Evolutionary conservation across 1,140 invertebrate species (phyloP).

Genomic region (Amphibalanus amphitrite): DNA sequence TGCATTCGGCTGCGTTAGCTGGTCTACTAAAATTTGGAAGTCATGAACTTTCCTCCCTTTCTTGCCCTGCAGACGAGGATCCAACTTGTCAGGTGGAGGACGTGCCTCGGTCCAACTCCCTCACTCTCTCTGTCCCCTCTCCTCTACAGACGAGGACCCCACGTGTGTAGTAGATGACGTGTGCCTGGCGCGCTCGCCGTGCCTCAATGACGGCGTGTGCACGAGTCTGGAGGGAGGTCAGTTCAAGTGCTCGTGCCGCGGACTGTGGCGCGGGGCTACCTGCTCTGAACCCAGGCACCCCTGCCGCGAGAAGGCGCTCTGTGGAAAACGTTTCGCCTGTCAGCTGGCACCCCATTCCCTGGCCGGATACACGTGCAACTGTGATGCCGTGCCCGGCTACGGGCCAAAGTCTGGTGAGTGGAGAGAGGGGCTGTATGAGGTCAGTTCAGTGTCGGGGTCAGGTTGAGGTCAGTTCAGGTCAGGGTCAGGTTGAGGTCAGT

Average conservation of each 20-base stretch:
- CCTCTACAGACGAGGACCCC: background rate
- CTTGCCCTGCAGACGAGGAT: no score
- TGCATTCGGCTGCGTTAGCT: no score
- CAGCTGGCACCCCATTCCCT: background rate
- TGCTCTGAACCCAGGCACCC: background rate
- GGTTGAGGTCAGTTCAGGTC: no score
- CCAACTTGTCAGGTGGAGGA: no score
- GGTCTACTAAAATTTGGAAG: no score
- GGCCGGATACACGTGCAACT: background rate
- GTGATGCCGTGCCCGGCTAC: background rate
- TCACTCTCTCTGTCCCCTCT: no score
- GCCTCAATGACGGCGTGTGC: background rate
- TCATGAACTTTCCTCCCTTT: no score
- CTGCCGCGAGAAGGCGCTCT: background rate
- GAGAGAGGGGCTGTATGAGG: no score
- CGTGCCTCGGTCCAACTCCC: no score
- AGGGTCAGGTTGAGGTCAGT: no score
- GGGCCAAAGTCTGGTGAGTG: background rate
- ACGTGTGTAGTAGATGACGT: background rate
- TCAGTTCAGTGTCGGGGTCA: no score
- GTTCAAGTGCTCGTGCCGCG: background rate
- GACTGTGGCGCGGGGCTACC: background rate
- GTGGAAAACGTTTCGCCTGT: background rate
- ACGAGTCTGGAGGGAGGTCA: background rate
- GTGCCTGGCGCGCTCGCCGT: background rate